A percentile compares a stretch with the other conserved stretches of the same genome.
Evolutionary conservation across 1,140 invertebrate species (phyloP).

Genomic region (Trachelipus rathkii): DNA sequence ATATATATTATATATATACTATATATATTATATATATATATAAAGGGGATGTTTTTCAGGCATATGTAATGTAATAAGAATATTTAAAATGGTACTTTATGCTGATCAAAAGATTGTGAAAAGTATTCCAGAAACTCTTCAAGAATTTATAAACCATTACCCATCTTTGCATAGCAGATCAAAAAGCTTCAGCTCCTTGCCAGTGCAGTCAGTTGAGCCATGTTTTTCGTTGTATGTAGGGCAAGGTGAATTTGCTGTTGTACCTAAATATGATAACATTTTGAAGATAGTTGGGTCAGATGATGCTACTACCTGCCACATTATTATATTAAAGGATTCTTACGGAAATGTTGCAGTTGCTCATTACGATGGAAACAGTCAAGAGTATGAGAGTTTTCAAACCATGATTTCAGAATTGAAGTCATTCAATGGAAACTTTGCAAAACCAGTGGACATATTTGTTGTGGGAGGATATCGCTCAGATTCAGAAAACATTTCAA

Average conservation of each 20-base stretch:
- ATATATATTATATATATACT: too few relatives aligned
- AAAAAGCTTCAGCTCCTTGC: not conserved
- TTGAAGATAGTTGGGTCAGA: conserved; percentile 43
- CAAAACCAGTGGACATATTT: conserved; percentile 33
- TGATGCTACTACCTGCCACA: conserved; percentile 46
- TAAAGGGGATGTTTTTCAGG: too few relatives aligned
- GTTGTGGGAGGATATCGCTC: conserved; percentile 42
- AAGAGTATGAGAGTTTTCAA: conserved; percentile 33
- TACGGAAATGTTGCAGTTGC: conserved; percentile 38
- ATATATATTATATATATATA: too few relatives aligned
- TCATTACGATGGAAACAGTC: conserved; percentile 44
- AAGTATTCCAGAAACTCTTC: not conserved
- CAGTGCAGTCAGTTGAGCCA: not conserved
- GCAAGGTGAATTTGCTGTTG: conserved; percentile 45
- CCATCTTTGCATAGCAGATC: not conserved
- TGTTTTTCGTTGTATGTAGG: conserved; percentile 37
- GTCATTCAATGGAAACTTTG: too few relatives aligned
- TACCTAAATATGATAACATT: conserved; percentile 33
- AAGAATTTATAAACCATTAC: not conserved
- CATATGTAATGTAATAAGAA: not conserved
- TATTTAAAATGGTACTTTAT: not conserved
- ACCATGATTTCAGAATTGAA: conserved; percentile 30
- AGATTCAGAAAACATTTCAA: conserved; percentile 21
- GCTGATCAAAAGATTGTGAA: not conserved
- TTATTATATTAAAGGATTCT: conserved; percentile 37